Base-by-base conservation (phyloP, 2,113 vertebrate genomes). In the Orientallactaga bullata region DNA sequence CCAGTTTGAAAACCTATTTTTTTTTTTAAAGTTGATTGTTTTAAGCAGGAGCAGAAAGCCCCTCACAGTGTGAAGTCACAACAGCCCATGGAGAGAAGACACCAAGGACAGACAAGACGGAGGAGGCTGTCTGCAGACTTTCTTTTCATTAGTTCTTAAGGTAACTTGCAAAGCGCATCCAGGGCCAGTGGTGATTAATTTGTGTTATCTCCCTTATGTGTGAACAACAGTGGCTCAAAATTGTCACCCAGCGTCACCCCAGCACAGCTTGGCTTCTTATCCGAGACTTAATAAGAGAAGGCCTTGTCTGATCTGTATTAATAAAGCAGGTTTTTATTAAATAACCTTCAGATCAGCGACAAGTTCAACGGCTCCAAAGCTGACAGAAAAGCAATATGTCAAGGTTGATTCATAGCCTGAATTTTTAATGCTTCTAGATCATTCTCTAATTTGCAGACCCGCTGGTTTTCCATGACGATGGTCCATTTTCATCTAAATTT, bases 281-380 rank as follows among this genome's bases (percentile, higher is more conserved):
- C 76, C 28, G 15, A 78, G 87, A 79, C 20, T 5, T 74, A 93
- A 42, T 66, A 69, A 91, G 90, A 95, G 23, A 91, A 84, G 79
- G 37, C 61, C 4, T 42, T 6, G 15, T 85, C 90, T 76, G 89
- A 80, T 92, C 35, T 71, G 71, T 61, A 65, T 79, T 74, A 92
- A 94, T 77, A 82, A 93, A 79, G 83, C 35, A 47, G 76, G 20
- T 82, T 94, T 74, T 79, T 68, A 86, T 76, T 86, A 96, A 93
- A 88, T 61, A 72, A 5, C n/a, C 85, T 85, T 90, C 51, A 55
- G 90, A 60, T 74, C 63, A 8, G 55, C 78, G 15, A 32, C 73
- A 74, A 88, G 92, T 91, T 76, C 83, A 87, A 39, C 0, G 2
- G 71, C 55, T 61, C 24, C 83, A 20, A 71, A 92, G 88, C 69